Evolutionary conservation across 2,113 vertebrate species (phyloP).

Genomic region (Accipiter virgatus): DNA sequence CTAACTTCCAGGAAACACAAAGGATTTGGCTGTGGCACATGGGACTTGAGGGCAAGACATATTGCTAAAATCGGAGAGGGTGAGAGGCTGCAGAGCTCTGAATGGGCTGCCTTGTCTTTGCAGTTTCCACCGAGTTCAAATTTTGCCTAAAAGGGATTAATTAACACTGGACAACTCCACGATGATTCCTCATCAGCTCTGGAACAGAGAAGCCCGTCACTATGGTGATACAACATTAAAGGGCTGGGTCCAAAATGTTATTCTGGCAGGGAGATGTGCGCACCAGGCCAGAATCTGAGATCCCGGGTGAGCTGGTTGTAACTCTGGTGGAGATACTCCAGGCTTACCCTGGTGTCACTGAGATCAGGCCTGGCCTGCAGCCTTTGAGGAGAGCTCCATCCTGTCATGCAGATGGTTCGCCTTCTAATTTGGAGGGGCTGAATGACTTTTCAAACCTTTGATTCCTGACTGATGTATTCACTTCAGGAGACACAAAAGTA

Average conservation of each 20-base stretch:
- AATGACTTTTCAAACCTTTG: conserved; percentile 69
- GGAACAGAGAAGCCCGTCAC: neutral
- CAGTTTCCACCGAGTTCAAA: neutral
- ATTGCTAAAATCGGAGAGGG: neutral
- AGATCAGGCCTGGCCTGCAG: neutral
- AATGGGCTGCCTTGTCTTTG: neutral
- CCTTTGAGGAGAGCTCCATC: neutral
- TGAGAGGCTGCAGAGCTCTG: neutral
- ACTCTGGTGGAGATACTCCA: neutral
- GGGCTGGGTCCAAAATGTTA: neutral
- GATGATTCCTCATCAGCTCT: neutral
- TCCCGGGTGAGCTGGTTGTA: neutral
- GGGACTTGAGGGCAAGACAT: neutral
- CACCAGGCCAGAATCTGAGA: neutral
- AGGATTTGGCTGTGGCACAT: neutral
- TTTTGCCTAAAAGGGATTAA: conserved; percentile 16
- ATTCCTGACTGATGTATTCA: conserved; percentile 53
- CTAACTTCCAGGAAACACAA: neutral
- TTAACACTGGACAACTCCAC: neutral
- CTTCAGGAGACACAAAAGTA: conserved; percentile 60
- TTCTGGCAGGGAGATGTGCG: neutral
- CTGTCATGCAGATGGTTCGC: conserved; percentile 11
- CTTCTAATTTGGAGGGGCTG: conserved; percentile 27
- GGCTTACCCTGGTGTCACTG: neutral
- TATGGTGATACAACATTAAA: neutral